These are phyloP conservation scores for Thamnaconus septentrionalis DNA, from an alignment of 2,113 vertebrate species.

Conservation along the genomic window DNA sequence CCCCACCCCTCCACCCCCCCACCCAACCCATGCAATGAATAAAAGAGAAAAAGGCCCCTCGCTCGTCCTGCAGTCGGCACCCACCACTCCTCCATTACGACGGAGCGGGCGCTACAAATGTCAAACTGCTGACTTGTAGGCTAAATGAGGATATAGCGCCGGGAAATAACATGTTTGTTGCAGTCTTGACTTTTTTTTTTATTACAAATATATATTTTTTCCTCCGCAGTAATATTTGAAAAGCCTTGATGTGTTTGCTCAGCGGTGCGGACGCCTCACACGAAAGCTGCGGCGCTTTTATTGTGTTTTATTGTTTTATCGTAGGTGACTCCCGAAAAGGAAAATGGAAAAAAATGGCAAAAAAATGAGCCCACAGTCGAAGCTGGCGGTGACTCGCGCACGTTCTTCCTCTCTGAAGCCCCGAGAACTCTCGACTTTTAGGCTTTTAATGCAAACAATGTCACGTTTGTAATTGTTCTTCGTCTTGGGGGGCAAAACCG, in stretches of 20 bases:
- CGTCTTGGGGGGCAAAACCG: constrained; percentile 21
- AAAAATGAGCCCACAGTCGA: not conserved
- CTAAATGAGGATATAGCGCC: constrained; percentile 62
- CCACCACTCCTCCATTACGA: constrained; percentile 74
- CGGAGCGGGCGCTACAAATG: constrained; percentile 64
- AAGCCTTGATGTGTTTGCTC: constrained; percentile 37
- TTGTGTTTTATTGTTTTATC: constrained; percentile 10
- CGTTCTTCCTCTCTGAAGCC: too few relatives aligned
- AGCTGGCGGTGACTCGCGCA: not conserved
- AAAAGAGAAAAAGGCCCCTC: constrained; percentile 44
- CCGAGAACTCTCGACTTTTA: not conserved
- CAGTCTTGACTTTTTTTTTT: constrained; percentile 45
- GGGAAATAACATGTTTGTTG: constrained; percentile 57
- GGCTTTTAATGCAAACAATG: constrained; percentile 40
- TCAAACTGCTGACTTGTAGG: constrained; percentile 51
- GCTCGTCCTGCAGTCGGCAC: constrained; percentile 50
- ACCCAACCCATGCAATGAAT: constrained; percentile 55
- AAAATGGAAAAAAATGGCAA: constrained; percentile 24
- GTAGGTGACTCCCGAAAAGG: constrained; percentile 4
- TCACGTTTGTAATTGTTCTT: constrained; percentile 37
- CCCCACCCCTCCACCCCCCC: constrained; percentile 6
- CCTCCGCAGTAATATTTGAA: constrained; percentile 49
- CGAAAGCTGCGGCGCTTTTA: constrained; percentile 10
- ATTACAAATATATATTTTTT: not conserved
- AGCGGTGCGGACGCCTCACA: constrained; percentile 24